These are phyloP conservation scores for Anabas testudineus DNA, from an alignment of 2,797 vertebrate genomes.

Conservation along the genomic window DNA sequence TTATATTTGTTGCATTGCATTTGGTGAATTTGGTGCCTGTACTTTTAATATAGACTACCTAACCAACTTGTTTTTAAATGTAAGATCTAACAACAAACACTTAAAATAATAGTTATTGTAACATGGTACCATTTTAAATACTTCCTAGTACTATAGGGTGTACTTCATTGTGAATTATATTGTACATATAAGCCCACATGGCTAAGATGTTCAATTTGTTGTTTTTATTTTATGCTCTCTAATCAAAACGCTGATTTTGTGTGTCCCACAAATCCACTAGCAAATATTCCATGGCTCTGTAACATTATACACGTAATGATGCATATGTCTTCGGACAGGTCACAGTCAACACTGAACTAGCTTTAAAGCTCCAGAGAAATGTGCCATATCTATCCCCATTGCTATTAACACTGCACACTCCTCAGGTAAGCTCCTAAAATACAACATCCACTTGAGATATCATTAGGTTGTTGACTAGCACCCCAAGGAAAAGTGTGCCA, in stretches of 20 bases:
- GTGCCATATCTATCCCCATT: conserved; percentile 9
- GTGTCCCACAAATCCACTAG: background rate
- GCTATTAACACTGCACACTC: conserved; percentile 24
- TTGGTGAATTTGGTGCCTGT: too few relatives aligned
- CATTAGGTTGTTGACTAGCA: conserved; percentile 55
- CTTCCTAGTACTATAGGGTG: too few relatives aligned
- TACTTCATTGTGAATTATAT: too few relatives aligned
- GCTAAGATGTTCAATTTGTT: background rate
- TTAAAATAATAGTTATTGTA: too few relatives aligned
- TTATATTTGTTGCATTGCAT: too few relatives aligned
- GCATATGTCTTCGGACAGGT: conserved; percentile 5
- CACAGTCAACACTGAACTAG: conserved; percentile 9
- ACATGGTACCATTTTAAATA: too few relatives aligned
- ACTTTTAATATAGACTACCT: too few relatives aligned
- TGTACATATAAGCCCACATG: background rate
- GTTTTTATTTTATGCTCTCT: background rate
- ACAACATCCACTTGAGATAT: conserved; percentile 60
- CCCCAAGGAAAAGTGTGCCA: conserved; percentile 23
- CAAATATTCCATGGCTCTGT: background rate
- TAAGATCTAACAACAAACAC: too few relatives aligned
- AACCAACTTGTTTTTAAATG: too few relatives aligned
- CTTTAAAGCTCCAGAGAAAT: conserved; percentile 39
- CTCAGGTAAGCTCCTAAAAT: conserved; percentile 55
- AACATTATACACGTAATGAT: background rate
- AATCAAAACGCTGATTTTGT: background rate